Conservation (phyloP, 2,888 invertebrate species). For the Epirrhoe tristata region DNA sequence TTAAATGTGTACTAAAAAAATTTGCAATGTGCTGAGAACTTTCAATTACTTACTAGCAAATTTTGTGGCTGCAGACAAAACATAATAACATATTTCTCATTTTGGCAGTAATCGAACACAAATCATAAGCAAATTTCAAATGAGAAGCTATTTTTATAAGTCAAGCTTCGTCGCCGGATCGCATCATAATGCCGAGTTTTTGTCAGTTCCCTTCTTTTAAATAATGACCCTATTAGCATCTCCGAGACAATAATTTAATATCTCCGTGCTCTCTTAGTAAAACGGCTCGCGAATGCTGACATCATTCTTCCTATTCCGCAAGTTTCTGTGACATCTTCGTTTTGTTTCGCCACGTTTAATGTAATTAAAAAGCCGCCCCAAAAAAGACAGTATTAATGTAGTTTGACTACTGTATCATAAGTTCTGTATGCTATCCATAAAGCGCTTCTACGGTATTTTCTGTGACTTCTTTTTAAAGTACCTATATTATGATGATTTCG, state of each 20-base stretch:
- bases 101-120: conserved; percentile 35
- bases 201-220: conserved; percentile 62
- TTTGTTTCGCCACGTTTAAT: conserved; percentile 42
- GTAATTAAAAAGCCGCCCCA: conserved; percentile 17
- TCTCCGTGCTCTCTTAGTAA: conserved; percentile 54
- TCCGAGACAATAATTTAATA: conserved; percentile 73
- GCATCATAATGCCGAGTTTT: conserved; percentile 52
- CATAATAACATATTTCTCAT: conserved; percentile 26
- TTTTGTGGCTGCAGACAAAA: conserved; percentile 20
- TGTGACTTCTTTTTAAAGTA: neutral
- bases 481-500: neutral
- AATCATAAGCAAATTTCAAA: conserved; percentile 37
- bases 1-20: neutral
- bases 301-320: conserved; percentile 54
- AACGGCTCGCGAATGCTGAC: conserved; percentile 58
- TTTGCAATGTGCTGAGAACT: neutral
- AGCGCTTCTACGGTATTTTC: no score
- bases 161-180: conserved; percentile 31
- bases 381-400: conserved; percentile 7
- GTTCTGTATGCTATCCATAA: no score
- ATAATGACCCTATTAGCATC: conserved; percentile 76
- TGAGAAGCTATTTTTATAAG: conserved; percentile 34
- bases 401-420: neutral
- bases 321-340: conserved; percentile 42
- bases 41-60: conserved; percentile 14